A percentile compares a stretch with the other conserved stretches of the same genome.
Conservation (phyloP, 2,797 vertebrate genomes). For the Rhinophrynus dorsalis region DNA sequence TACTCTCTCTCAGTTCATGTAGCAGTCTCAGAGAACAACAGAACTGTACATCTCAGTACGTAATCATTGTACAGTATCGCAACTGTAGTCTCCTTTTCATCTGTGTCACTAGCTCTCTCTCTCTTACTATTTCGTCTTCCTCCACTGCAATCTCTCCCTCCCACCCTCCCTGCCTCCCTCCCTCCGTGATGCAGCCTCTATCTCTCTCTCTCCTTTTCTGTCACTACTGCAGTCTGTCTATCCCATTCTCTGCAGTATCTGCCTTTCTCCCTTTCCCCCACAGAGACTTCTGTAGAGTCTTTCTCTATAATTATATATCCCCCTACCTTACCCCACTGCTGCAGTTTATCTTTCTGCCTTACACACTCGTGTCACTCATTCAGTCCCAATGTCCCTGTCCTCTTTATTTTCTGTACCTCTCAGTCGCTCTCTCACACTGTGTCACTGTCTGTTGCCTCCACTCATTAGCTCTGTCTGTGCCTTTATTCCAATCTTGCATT, state of each 20-base stretch:
- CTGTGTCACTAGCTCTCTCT: conserved; percentile 19
- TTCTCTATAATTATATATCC: not conserved
- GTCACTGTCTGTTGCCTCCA: not conserved
- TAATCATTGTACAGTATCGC: not conserved
- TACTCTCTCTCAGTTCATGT: too few relatives aligned
- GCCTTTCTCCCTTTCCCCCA: not conserved
- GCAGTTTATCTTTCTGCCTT: not conserved
- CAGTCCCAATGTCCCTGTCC: not conserved
- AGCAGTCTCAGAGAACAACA: not conserved
- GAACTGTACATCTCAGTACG: not conserved
- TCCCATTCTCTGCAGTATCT: conserved; percentile 28
- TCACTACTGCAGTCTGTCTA: conserved; percentile 42
- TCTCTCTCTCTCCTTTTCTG: conserved; percentile 8
- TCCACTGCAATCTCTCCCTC: conserved; percentile 42
- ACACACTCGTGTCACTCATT: conserved; percentile 7
- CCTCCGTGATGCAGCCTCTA: conserved; percentile 44
- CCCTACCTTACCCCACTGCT: conserved; percentile 12
- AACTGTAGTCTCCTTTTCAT: conserved; percentile 25
- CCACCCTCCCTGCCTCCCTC: conserved; percentile 12
- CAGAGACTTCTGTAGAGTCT: not conserved
- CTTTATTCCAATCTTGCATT: conserved; percentile 10
- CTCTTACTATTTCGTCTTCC: conserved; percentile 33
- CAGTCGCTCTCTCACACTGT: not conserved
- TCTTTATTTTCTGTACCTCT: not conserved
- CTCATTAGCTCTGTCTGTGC: conserved; percentile 1